These are phyloP conservation scores for Contarinia nasturtii DNA, from an alignment of 1,140 invertebrate genomes.

Conservation along the genomic window DNA sequence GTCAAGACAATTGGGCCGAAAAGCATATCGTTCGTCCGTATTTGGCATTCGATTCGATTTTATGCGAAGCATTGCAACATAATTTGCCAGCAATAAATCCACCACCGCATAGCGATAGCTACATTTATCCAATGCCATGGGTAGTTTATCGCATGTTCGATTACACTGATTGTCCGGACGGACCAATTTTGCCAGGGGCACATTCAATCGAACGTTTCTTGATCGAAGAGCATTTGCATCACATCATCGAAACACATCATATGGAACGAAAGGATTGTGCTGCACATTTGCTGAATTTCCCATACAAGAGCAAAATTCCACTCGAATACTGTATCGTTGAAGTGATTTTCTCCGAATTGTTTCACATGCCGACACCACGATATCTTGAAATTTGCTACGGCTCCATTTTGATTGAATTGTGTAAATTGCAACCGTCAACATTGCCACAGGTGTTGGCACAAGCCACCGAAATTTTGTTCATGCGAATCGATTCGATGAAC, in stretches of 20 bases:
- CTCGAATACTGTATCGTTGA: constrained; percentile 97
- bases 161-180: constrained; percentile 95
- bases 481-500: constrained; percentile 93
- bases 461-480: constrained; percentile 91
- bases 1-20: constrained; percentile 90
- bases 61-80: constrained; percentile 91
- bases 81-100: constrained; percentile 74
- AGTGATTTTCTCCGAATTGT: constrained; percentile 87
- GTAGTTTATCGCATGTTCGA: constrained; percentile 94
- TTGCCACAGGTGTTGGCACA: constrained; percentile 97
- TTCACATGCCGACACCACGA: constrained; percentile 72
- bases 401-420: constrained; percentile 89
- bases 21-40: constrained; percentile 92
- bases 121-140: constrained; percentile 74
- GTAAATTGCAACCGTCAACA: constrained; percentile 87
- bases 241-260: constrained; percentile 80
- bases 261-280: constrained; percentile 89
- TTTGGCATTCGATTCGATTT: constrained; percentile 81
- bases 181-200: constrained; percentile 73
- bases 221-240: constrained; percentile 91
- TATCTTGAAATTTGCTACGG: constrained; percentile 90
- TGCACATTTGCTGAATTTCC: constrained; percentile 75
- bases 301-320: constrained; percentile 85
- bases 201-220: constrained; percentile 95
- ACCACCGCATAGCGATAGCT: constrained; percentile 79